These are phyloP conservation scores for Leptocoma aspasia DNA, from an alignment of 2,113 vertebrate species.

Conservation along the genomic window DNA sequence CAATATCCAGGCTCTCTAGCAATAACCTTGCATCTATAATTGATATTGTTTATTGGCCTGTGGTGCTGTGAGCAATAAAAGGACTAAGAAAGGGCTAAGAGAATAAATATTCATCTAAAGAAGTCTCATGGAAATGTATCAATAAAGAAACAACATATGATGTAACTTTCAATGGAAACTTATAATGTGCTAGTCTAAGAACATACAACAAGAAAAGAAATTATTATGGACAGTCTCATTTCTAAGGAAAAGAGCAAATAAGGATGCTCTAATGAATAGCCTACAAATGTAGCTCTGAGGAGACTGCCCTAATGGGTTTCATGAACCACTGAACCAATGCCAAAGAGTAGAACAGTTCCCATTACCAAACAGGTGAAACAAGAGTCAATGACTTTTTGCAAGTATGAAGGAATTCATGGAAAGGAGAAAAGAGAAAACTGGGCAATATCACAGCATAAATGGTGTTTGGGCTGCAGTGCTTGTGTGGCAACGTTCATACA, in stretches of 20 bases:
- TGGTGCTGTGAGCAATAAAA: constrained; percentile 21
- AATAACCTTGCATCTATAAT: constrained; percentile 61
- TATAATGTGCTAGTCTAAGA: neutral
- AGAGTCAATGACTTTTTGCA: neutral
- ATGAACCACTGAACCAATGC: neutral
- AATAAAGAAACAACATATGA: neutral
- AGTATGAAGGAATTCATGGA: neutral
- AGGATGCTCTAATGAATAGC: neutral
- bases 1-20: constrained; percentile 50
- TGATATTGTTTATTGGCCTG: constrained; percentile 48
- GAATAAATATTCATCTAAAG: constrained; percentile 19
- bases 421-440: neutral
- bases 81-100: neutral
- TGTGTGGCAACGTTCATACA: neutral
- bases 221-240: neutral
- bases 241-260: neutral
- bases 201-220: neutral
- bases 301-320: neutral
- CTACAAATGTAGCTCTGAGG: neutral
- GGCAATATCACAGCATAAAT: neutral
- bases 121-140: neutral
- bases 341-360: neutral
- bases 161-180: neutral
- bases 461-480: neutral
- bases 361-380: neutral